Base-by-base conservation (phyloP, 2,113 vertebrate species). In the Muntiacus reevesi region DNA sequence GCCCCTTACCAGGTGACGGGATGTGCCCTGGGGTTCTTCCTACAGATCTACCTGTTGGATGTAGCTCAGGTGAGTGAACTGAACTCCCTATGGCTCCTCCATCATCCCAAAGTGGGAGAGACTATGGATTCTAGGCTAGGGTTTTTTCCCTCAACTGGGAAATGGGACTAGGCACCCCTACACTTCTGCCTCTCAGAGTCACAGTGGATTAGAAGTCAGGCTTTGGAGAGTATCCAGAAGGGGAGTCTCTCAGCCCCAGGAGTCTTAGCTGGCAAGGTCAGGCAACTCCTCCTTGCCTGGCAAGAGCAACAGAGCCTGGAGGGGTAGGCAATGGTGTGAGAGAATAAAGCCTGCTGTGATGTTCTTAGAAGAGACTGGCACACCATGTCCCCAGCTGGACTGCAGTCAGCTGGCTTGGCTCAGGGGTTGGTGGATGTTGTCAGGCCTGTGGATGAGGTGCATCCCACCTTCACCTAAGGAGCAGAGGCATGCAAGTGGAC, bases 1-100 rank as follows among this genome's bases (percentile, higher is more conserved):
- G 99, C 99, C 16, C 99, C 99, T 0, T 99, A 99, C 98, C 99
- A 99, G 99, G 99, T 99, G 98, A 99, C 99, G 0, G 99, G 99
- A 98, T 99, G 99, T 30, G 99, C 99, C 4, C 98, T 99, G 97
- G 99, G 99, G 83, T 99, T 99, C 98, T 99, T 99, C 98, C 99
- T 99, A 36, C 99, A 99, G 98, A 99, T 99, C 98, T 99, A 99
- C 98, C 98, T 99, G 89, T 98, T 99, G 93, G 99, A 99, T 55
- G 99, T 99, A 92, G 99, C 99, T n/a, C 99, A 99, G 99, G 99
- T 99, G 98, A 99, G 96, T 97, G 33, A 40, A 33, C 55, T 86
- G 82, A 93, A 36, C 28, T 52, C 27, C 30, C 9, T 17, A 74
- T 43, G 90, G 59, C 36, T 92, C 59, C n/a, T 87, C 71, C 19